Evolutionary conservation across 2,113 vertebrate genomes (phyloP).

Genomic region (Phasianus colchicus): DNA sequence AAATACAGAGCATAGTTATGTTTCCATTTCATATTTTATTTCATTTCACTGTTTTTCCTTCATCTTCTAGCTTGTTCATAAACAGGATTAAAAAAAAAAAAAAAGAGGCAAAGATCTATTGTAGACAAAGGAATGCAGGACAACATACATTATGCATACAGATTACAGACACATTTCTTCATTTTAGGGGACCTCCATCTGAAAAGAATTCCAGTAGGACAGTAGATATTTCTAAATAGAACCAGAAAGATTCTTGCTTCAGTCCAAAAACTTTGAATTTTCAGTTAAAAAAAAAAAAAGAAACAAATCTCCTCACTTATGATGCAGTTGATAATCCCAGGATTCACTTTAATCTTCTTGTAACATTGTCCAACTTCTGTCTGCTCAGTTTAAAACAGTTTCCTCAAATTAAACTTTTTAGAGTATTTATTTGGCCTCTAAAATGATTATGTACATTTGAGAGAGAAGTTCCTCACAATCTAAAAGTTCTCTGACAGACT

Average conservation of each 20-base stretch:
- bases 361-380: conserved; percentile 31
- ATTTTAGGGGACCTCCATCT: neutral
- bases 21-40: neutral
- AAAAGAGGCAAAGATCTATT: neutral
- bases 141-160: neutral
- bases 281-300: neutral
- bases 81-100: neutral
- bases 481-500: neutral
- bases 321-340: neutral
- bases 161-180: neutral
- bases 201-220: neutral
- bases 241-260: neutral
- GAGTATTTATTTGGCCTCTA: neutral
- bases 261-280: conserved; percentile 14
- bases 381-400: neutral
- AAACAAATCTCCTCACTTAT: neutral
- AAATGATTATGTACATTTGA: neutral
- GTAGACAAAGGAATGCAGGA: neutral
- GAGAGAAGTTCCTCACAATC: neutral
- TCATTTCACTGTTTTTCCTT: neutral
- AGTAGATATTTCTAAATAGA: neutral
- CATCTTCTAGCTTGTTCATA: neutral
- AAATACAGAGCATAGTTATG: neutral
- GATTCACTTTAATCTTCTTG: conserved; percentile 58
- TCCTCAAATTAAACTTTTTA: too few relatives aligned